phyloP scores from a whole-genome alignment of 2,888 invertebrate species.

The Calliopum simillimum region DNA sequence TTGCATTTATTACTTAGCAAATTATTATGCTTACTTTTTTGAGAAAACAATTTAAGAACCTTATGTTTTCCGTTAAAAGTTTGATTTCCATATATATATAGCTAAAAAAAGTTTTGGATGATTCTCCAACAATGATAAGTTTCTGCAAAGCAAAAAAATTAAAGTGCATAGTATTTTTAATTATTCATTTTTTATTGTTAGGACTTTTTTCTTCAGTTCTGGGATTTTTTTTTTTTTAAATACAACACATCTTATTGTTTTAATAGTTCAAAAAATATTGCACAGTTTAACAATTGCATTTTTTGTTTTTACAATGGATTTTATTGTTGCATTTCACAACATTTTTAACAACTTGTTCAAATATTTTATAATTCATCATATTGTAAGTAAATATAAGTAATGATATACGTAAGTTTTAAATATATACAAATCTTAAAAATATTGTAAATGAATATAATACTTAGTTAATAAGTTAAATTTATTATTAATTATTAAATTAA shows the following conservation, averaged over 20 bases:
- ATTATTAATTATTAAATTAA: background rate
- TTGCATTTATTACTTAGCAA: background rate
- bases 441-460: slow-evolving; percentile 7
- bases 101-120: too few species aligned
- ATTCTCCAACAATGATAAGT: too few species aligned
- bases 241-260: background rate
- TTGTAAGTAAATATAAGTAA: too few species aligned
- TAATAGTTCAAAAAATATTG: slow-evolving; percentile 13
- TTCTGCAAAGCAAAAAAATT: too few species aligned
- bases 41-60: background rate
- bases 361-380: too few species aligned
- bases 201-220: background rate
- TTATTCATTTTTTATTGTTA: slow-evolving; percentile 6
- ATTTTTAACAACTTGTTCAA: background rate
- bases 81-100: too few species aligned
- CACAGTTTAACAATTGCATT: slow-evolving; percentile 22
- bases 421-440: slow-evolving; percentile 24
- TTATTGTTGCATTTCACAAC: slow-evolving; percentile 1
- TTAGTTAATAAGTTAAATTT: slow-evolving; percentile 3
- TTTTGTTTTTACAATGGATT: background rate
- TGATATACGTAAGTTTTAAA: background rate
- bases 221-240: background rate
- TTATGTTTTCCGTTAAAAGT: too few species aligned
- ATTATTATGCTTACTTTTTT: background rate
- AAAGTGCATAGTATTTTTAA: background rate